Base-by-base conservation (phyloP, 2,888 invertebrate species). In the Helobdella robusta region DNA sequence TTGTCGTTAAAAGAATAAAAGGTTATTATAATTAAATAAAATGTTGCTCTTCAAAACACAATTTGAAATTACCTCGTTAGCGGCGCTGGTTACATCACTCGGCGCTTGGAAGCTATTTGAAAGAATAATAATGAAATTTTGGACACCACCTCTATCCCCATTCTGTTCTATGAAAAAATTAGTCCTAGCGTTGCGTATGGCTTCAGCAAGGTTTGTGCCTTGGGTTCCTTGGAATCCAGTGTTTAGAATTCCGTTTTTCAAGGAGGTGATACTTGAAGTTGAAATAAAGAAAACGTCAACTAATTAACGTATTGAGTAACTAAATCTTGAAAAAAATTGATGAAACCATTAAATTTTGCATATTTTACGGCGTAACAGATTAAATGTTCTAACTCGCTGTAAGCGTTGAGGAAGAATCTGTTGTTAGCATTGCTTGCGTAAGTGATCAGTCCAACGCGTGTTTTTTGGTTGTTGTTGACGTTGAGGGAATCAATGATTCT, bases 81-180 rank as follows among this genome's bases (percentile, higher is more conserved):
- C 34, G 5, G 67, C 64, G 20, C 40, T 23, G 0, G 34, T 18
- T 6, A 46, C 46, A 46, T 52, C 54, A 20, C 28, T n/a, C n/a
- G n/a, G n/a, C n/a, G n/a, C n/a, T n/a, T n/a, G n/a, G 2, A 59
- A 46, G 1, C 54, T 59, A 30, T 67, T 59, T 4, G 64, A 40
- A 30, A 67, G 25, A 25, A 67, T 54, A 30, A 67, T 44, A 0
- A 32, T 44, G 46, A 67, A 46, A 44, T 64, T 67, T 28, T 58
- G 67, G n/a, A 64, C 67, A 3, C 46, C 59, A 1, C 23, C 0
- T 15, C 67, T 34, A 34, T 59, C 67, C 2, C 67, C 67, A 32
- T 52, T 67, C 8, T 2, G 1, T 4, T 28, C 30, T 2, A 8
- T 35, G 54, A 67, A 67, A 46, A 46, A 58, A 30, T 3, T 52